Base-by-base conservation (phyloP, 2,113 vertebrate species). In the Callaeas wilsoni region DNA sequence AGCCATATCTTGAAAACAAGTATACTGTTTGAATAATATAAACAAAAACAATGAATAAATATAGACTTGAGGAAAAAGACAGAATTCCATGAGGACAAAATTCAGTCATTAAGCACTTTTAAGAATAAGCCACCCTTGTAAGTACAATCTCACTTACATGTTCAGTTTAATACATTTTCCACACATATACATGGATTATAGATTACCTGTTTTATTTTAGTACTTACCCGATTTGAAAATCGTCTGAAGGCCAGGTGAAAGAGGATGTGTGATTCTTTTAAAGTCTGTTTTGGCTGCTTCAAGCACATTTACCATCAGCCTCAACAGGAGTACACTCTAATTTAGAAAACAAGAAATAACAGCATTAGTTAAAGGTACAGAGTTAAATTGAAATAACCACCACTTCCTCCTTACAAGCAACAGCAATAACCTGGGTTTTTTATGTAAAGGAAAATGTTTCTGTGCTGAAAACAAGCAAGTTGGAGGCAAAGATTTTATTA, bases 331-430 rank as follows among this genome's bases (percentile, higher is more conserved):
- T 16, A 39, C 27, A 21, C 63, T 95, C 81, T 57, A 52, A 89
- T 62, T 85, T 6, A 21, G 78, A 95, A 95, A 93, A 55, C 82
- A 95, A 96, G 90, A 95, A 96, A 96, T 83, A 93, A 33, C 69
- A 87, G 26, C 76, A 73, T 64, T 81, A 75, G 59, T 87, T 90
- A 94, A 86, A 95, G 44, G 26, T 62, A 78, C 47, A 64, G 76
- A 75, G 60, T 49, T 89, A 44, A 81, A 77, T 37, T 81, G 27
- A 92, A 93, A 56, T 90, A 50, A 94, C 65, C 62, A 90, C 83
- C 80, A 95, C 96, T 97, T 96, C 93, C 94, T 93, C 86, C 60
- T 92, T 15, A 63, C 25, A 53, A 71, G 73, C 20, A 80, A 35
- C 35, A 84, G 55, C 7, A 65, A 60, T 35, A 90, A 74, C 30